Evolutionary conservation across 2,888 invertebrate genomes (phyloP).

Genomic region (Agapostemon virescens): DNA sequence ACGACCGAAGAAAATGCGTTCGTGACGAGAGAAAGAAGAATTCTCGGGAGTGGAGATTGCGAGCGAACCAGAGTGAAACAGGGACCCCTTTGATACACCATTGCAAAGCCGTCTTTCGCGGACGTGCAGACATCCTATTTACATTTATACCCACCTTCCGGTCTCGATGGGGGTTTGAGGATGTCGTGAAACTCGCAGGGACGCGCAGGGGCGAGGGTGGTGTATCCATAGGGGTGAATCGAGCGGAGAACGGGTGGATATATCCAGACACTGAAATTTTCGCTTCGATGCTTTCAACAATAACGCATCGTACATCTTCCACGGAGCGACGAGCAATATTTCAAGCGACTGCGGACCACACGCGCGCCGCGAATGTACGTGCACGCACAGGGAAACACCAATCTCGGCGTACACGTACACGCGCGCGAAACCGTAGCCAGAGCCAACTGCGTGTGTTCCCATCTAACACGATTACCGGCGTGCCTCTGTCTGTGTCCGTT

Average conservation of each 20-base stretch:
- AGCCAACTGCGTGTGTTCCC: constrained; percentile 35
- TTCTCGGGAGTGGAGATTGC: constrained; percentile 58
- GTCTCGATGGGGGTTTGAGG: constrained; percentile 65
- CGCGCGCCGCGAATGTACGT: constrained; percentile 42
- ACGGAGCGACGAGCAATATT: constrained; percentile 78
- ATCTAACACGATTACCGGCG: constrained; percentile 52
- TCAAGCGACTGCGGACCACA: constrained; percentile 73
- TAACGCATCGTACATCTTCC: constrained; percentile 79
- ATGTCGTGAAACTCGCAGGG: constrained; percentile 63
- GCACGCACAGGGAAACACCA: constrained; percentile 25
- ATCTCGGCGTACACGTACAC: constrained; percentile 9
- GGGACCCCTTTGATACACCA: constrained; percentile 71
- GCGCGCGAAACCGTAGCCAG: constrained; percentile 31
- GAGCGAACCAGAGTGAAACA: constrained; percentile 61
- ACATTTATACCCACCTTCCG: constrained; percentile 75
- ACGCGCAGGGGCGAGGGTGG: constrained; percentile 49
- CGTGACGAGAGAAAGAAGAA: constrained; percentile 49
- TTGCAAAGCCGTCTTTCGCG: constrained; percentile 74
- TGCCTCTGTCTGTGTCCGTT: constrained; percentile 41
- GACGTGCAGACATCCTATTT: constrained; percentile 76
- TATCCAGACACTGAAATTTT: constrained; percentile 78
- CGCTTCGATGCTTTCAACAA: constrained; percentile 79
- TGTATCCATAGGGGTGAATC: constrained; percentile 64
- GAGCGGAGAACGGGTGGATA: constrained; percentile 66
- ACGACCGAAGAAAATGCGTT: constrained; percentile 37